Percentiles rank a stretch among this genome's conserved stretches.
Conservation (phyloP, 2,888 invertebrate species). For the Heliconius erato region DNA sequence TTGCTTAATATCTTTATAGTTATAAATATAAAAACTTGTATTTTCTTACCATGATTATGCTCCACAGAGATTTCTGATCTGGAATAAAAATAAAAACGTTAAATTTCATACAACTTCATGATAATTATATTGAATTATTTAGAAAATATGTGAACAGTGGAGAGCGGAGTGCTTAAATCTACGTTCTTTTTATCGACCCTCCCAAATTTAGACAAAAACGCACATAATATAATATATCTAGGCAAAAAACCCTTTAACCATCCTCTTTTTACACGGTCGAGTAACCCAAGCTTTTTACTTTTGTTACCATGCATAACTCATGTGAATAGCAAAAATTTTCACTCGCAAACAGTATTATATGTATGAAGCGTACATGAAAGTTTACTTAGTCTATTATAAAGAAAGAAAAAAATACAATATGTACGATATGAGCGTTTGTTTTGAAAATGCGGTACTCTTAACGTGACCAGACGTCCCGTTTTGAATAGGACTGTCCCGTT, state of each 20-base stretch:
- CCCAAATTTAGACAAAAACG: background rate
- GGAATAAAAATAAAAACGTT: background rate
- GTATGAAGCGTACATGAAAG: constrained; percentile 44
- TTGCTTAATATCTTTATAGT: no score
- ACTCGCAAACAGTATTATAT: constrained; percentile 39
- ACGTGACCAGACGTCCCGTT: no score
- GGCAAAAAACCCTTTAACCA: background rate
- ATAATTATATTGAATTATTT: no score
- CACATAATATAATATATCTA: background rate
- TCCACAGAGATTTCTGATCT: background rate
- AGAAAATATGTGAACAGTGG: background rate
- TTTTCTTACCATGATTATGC: background rate
- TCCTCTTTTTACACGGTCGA: constrained; percentile 11
- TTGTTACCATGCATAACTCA: constrained; percentile 29
- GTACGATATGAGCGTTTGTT: constrained; percentile 20
- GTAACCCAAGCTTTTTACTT: constrained; percentile 7
- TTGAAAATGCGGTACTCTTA: background rate
- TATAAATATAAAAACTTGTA: background rate
- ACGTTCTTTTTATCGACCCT: background rate
- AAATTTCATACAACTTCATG: no score
- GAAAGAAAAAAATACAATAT: constrained; percentile 24
- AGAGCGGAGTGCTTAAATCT: background rate
- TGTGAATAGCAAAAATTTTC: constrained; percentile 39
- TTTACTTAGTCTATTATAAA: constrained; percentile 45
- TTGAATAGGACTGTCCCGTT: no score